Conservation (phyloP, 2,113 vertebrate genomes). For the Corydoras sp. region DNA sequence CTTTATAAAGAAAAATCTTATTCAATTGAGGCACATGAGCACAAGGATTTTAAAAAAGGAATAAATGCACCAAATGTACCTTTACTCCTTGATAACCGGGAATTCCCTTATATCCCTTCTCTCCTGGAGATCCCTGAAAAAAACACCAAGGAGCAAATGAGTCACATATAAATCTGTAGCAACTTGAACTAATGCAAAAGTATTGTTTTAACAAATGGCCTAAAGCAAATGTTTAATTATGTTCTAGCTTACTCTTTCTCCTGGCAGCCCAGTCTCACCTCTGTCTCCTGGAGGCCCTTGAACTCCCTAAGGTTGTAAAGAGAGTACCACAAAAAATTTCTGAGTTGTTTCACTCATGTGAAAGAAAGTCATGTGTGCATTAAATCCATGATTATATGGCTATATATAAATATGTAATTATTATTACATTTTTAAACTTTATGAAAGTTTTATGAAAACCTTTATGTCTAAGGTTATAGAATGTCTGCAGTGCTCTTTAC, state of each 20-base stretch:
- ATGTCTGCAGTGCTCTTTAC: conserved; percentile 43
- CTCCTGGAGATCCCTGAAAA: conserved; percentile 59
- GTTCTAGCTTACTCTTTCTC: conserved; percentile 56
- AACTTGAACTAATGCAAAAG: conserved; percentile 26
- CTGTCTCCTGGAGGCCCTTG: conserved; percentile 59
- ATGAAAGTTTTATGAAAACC: no score
- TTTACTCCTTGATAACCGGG: conserved; percentile 69
- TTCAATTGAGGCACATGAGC: conserved; percentile 8
- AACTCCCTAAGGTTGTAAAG: conserved; percentile 57
- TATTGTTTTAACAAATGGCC: conserved; percentile 15
- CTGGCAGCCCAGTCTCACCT: conserved; percentile 51
- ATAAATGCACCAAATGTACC: conserved; percentile 49
- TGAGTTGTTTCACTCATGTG: neutral
- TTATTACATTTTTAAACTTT: no score
- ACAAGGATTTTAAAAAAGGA: conserved; percentile 23
- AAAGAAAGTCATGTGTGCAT: neutral
- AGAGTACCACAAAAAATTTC: conserved; percentile 3
- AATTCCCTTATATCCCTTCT: conserved; percentile 63
- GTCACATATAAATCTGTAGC: conserved; percentile 38
- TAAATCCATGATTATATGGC: no score
- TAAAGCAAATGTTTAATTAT: conserved; percentile 23
- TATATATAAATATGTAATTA: no score
- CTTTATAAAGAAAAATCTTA: conserved; percentile 46
- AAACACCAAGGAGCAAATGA: conserved; percentile 31
- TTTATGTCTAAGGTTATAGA: neutral